These are phyloP conservation scores for Narcine bancroftii DNA, from an alignment of 2,113 vertebrate species.

Conservation along the genomic window DNA sequence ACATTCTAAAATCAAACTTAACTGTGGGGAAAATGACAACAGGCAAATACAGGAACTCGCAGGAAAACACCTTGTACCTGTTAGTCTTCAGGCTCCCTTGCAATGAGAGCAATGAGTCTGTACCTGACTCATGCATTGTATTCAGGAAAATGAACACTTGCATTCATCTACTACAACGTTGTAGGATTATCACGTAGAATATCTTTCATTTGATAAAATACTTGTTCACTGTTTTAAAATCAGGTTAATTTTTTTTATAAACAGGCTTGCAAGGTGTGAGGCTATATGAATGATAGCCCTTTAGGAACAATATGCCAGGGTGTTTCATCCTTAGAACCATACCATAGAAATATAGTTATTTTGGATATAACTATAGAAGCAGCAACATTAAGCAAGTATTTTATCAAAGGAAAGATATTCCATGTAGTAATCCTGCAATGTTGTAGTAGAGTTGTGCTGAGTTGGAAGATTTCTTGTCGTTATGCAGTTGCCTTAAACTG, in stretches of 20 bases:
- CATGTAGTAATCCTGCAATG: too few relatives aligned
- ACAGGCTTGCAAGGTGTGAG: not conserved
- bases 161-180: too few relatives aligned
- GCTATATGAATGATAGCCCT: not conserved
- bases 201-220: not conserved
- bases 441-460: too few relatives aligned
- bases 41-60: not conserved
- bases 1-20: not conserved
- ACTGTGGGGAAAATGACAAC: not conserved
- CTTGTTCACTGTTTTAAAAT: not conserved
- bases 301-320: not conserved
- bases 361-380: not conserved
- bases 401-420: too few relatives aligned
- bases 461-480: too few relatives aligned
- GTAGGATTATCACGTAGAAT: not conserved
- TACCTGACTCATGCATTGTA: not conserved
- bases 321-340: too few relatives aligned
- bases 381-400: too few relatives aligned
- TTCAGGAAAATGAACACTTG: not conserved
- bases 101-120: not conserved
- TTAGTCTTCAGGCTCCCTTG: not conserved
- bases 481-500: too few relatives aligned
- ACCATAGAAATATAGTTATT: too few relatives aligned
- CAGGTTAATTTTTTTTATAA: not conserved
- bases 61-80: not conserved